Evolutionary conservation across 2,113 vertebrate genomes (phyloP).

Genomic region (Tupaia tana): DNA sequence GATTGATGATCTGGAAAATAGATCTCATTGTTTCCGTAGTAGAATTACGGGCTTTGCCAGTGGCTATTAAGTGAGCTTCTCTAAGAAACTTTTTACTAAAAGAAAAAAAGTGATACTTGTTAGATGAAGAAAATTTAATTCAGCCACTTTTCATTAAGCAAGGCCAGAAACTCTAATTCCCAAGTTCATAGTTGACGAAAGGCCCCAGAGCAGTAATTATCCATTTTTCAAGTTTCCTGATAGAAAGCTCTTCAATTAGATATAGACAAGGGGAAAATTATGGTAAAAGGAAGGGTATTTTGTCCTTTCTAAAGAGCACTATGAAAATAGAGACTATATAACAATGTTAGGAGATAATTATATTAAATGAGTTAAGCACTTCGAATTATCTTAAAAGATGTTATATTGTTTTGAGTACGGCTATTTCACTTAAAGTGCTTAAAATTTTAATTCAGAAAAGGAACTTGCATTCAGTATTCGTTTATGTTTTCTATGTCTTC

Average conservation of each 20-base stretch:
- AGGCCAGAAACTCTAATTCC: slow-evolving; percentile 77
- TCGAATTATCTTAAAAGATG: slow-evolving; percentile 66
- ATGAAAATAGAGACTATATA: slow-evolving; percentile 46
- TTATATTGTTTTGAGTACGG: slow-evolving; percentile 72
- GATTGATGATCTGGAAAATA: slow-evolving; percentile 78
- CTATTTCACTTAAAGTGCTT: slow-evolving; percentile 55
- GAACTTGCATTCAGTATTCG: slow-evolving; percentile 45
- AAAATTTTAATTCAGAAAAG: slow-evolving; percentile 75
- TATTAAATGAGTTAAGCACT: slow-evolving; percentile 66
- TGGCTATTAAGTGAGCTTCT: slow-evolving; percentile 72
- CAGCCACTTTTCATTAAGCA: slow-evolving; percentile 78
- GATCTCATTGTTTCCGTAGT: slow-evolving; percentile 77
- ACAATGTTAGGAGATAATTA: slow-evolving; percentile 68
- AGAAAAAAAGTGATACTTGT: slow-evolving; percentile 69
- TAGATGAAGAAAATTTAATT: slow-evolving; percentile 80
- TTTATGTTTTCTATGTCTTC: slow-evolving; percentile 45
- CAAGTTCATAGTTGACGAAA: slow-evolving; percentile 72
- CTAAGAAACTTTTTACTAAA: slow-evolving; percentile 79
- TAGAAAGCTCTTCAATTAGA: slow-evolving; percentile 75
- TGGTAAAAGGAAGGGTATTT: slow-evolving; percentile 60
- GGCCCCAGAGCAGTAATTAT: slow-evolving; percentile 77
- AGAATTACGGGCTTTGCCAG: slow-evolving; percentile 80
- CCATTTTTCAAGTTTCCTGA: slow-evolving; percentile 75
- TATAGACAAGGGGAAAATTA: slow-evolving; percentile 69
- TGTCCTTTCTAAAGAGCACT: slow-evolving; percentile 68